A percentile compares a stretch with the other conserved stretches of the same genome.
Evolutionary conservation across 2,797 vertebrate genomes (phyloP).

Genomic region (Oryzias sinensis): DNA sequence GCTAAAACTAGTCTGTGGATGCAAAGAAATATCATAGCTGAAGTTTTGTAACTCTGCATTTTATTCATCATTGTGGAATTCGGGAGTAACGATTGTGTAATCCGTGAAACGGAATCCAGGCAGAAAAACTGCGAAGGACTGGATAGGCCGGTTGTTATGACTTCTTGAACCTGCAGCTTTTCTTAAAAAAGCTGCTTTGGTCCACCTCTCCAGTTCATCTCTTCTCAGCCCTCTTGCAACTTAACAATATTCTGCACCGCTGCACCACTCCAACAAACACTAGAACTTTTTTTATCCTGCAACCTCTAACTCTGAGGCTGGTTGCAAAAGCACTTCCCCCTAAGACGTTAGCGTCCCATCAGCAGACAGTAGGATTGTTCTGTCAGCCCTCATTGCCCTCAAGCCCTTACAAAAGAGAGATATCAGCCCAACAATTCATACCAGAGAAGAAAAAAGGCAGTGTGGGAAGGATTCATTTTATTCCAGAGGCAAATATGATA

Average conservation of each 20-base stretch:
- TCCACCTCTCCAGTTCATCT: constrained; percentile 42
- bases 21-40: constrained; percentile 55
- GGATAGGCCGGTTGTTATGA: constrained; percentile 36
- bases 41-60: constrained; percentile 44
- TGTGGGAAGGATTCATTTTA: constrained; percentile 43
- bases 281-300: constrained; percentile 34
- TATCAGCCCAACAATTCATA: constrained; percentile 61
- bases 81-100: constrained; percentile 23
- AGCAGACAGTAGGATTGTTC: constrained; percentile 66
- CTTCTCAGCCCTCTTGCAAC: constrained; percentile 32
- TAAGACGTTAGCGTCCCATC: constrained; percentile 50
- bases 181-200: constrained; percentile 57
- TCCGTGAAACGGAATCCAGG: constrained; percentile 34
- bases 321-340: constrained; percentile 20
- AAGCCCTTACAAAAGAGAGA: constrained; percentile 53
- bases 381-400: constrained; percentile 64
- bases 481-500: constrained; percentile 60
- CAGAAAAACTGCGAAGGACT: constrained; percentile 36
- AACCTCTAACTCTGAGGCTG: constrained; percentile 25
- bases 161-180: constrained; percentile 56
- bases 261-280: constrained; percentile 31
- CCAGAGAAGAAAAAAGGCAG: constrained; percentile 30
- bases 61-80: constrained; percentile 51
- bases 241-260: constrained; percentile 31
- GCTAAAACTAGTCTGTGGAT: constrained; percentile 27